Percentiles rank a stretch among this genome's conserved stretches.
These are phyloP conservation scores for Yponomeuta cagnagella DNA, from an alignment of 2,888 invertebrate genomes.

Conservation along the genomic window DNA sequence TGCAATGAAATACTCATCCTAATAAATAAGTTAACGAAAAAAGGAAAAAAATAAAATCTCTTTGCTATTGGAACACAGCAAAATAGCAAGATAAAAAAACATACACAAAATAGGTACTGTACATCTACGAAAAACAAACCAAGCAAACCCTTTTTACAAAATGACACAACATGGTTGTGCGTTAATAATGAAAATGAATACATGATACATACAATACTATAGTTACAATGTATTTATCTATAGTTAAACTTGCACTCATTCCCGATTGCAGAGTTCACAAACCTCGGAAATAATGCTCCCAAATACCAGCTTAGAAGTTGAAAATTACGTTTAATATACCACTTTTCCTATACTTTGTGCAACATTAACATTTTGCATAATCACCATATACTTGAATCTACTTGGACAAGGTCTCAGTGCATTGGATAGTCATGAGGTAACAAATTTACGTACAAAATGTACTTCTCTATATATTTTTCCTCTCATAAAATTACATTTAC, in stretches of 20 bases:
- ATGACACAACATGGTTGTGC: conserved; percentile 68
- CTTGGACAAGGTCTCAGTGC: conserved; percentile 12
- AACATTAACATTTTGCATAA: conserved; percentile 6
- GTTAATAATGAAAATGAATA: conserved; percentile 26
- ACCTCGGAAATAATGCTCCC: conserved; percentile 76
- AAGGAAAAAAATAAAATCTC: conserved; percentile 25
- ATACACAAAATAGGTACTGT: conserved; percentile 51
- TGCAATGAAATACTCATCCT: conserved; percentile 46
- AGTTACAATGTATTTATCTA: conserved; percentile 27
- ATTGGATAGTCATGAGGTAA: conserved; percentile 11
- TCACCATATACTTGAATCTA: neutral
- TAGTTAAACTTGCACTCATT: conserved; percentile 62
- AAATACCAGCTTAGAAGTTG: conserved; percentile 68
- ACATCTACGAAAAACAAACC: conserved; percentile 60
- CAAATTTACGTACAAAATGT: conserved; percentile 6
- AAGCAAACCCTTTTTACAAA: conserved; percentile 68
- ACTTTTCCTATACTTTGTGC: conserved; percentile 9
- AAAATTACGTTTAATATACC: conserved; percentile 22
- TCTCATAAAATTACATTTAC: neutral
- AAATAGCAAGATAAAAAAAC: conserved; percentile 55
- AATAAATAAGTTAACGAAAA: conserved; percentile 28
- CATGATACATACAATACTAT: neutral
- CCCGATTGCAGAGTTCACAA: conserved; percentile 70
- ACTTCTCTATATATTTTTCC: neutral
- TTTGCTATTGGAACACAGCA: conserved; percentile 68